Base-by-base conservation (phyloP, 2,797 vertebrate species). In the Cyprinodon diabolis region DNA sequence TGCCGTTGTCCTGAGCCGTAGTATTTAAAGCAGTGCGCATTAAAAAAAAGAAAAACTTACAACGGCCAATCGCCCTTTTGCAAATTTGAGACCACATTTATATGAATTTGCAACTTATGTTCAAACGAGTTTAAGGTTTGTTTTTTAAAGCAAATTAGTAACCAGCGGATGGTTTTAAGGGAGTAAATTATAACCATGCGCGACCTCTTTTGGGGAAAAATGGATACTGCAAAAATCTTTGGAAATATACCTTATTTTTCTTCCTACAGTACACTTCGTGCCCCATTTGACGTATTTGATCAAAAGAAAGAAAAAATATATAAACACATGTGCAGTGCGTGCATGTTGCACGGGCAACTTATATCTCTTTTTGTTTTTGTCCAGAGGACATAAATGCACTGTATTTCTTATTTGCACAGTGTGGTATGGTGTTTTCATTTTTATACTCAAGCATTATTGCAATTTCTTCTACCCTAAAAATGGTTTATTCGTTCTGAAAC, bases 121-220 rank as follows among this genome's bases (percentile, higher is more conserved):
- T 4, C 47, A 60, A 0, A 84, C 69, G 17, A 54, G 47, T 40
- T 11, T 4, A 4, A 76, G 54, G 66, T 63, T 75, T 43, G 40
- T 43, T 40, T 82, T 81, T 83, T 79, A 60, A 80, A 84, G 77
- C 23, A 72, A 67, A 47, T 72, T 11, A 6, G 0, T 35, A 72
- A 83, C 75, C 72, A 80, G 69, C 71, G 75, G 84, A 81, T 86
- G 81, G 60, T 60, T 69, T 66, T 37, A 6, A 72, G 77, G 8
- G 25, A 48, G 35, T 45, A 14, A 69, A 56, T 69, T 55, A 62
- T 75, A 63, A 76, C 37, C 68, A 82, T 79, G 81, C 76, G 86
- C 90, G 45, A 89, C 93, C 90, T 83, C 92, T 75, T 72, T 83
- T 88, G 94, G 91, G 72, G 25, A 66, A 19, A 40, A 15, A 1